Evolutionary conservation across 2,888 invertebrate genomes (phyloP).

Genomic region (Diarsia rubi): DNA sequence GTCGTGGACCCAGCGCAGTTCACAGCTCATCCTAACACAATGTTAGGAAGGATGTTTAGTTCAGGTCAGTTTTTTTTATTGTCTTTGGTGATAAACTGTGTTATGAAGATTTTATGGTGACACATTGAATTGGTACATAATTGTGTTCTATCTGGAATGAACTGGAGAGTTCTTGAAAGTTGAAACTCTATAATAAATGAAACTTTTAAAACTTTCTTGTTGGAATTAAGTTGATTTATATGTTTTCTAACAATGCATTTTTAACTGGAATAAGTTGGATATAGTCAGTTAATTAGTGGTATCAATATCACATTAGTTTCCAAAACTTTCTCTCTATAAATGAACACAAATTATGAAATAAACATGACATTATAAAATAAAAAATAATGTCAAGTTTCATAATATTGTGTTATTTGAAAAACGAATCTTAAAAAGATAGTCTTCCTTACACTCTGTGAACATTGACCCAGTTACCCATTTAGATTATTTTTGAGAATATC

Average conservation of each 20-base stretch:
- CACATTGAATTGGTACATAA: neutral
- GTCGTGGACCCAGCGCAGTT: constrained; percentile 98
- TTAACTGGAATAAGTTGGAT: neutral
- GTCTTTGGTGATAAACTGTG: constrained; percentile 12
- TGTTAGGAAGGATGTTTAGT: constrained; percentile 99
- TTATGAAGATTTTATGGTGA: neutral
- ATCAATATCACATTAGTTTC: neutral
- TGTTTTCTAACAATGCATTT: neutral
- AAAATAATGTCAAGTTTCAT: constrained; percentile 8
- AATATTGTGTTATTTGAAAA: constrained; percentile 15
- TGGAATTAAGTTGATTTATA: neutral
- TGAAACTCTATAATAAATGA: neutral
- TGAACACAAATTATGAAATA: neutral
- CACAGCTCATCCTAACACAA: constrained; percentile 98
- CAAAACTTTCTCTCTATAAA: neutral
- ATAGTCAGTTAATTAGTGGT: too few species aligned
- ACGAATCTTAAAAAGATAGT: neutral
- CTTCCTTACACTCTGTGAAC: neutral
- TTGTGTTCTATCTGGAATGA: neutral
- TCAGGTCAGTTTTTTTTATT: constrained; percentile 90
- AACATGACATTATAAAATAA: neutral
- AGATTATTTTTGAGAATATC: constrained; percentile 23
- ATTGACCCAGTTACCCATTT: constrained; percentile 21
- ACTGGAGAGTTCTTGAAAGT: neutral
- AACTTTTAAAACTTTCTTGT: neutral